A percentile compares a stretch with the other conserved stretches of the same genome.
phyloP scores from a whole-genome alignment of 2,797 vertebrate genomes.

The Naso thynnoides region DNA sequence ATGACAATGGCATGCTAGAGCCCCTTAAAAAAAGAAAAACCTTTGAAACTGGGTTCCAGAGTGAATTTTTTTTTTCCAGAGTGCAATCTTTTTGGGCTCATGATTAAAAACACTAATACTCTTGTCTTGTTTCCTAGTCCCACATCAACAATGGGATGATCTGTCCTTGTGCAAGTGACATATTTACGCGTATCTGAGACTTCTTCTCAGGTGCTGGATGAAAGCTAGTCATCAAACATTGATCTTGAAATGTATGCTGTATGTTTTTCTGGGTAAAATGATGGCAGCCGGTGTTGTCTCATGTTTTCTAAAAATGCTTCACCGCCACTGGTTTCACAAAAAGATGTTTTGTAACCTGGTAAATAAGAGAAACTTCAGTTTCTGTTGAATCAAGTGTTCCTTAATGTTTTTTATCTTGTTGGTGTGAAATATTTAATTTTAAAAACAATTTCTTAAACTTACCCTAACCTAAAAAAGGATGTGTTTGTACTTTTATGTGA shows the following conservation, averaged over 20 bases:
- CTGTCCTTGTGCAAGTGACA: not conserved
- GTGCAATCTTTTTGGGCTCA: too few species aligned
- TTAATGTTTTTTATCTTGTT: not conserved
- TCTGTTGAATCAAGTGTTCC: constrained; percentile 13
- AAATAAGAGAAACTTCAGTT: constrained; percentile 7
- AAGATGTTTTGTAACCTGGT: not conserved
- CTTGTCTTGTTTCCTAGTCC: not conserved
- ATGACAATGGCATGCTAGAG: too few species aligned
- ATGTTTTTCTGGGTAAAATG: not conserved
- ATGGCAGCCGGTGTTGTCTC: constrained; percentile 18
- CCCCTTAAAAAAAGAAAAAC: too few species aligned
- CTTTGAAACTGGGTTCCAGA: too few species aligned
- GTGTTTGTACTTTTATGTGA: constrained; percentile 5
- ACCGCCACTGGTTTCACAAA: constrained; percentile 16
- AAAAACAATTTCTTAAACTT: constrained; percentile 11
- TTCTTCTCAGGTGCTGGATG: constrained; percentile 4
- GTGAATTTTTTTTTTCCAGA: too few species aligned
- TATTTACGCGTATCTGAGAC: constrained; percentile 12
- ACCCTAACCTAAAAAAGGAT: constrained; percentile 3
- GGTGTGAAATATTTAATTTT: not conserved
- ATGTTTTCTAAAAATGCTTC: not conserved
- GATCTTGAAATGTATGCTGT: constrained; percentile 6
- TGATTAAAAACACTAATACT: too few species aligned
- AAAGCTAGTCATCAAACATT: constrained; percentile 13
- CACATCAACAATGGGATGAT: not conserved